Conservation (phyloP, 2,888 invertebrate species). For the Cheiracanthium punctorium region DNA sequence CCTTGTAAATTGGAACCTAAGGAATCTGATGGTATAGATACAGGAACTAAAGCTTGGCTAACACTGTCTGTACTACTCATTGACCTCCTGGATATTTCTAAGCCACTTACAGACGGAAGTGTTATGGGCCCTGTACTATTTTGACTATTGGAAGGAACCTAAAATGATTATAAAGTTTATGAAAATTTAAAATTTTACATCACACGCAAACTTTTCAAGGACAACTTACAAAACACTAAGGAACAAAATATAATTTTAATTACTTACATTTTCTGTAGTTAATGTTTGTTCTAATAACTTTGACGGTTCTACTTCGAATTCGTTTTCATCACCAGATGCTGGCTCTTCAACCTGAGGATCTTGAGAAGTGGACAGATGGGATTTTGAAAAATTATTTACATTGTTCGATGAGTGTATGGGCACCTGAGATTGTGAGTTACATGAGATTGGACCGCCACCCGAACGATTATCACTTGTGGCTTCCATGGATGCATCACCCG, state of each 20-base stretch:
- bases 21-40: slow-evolving; percentile 56
- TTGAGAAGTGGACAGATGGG: slow-evolving; percentile 46
- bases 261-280: slow-evolving; percentile 71
- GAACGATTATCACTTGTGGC: slow-evolving; percentile 64
- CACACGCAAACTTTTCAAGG: background rate
- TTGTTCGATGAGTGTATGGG: slow-evolving; percentile 62
- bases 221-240: background rate
- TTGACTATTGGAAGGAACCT: slow-evolving; percentile 69
- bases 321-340: slow-evolving; percentile 67
- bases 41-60: slow-evolving; percentile 70
- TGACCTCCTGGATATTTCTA: slow-evolving; percentile 63
- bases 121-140: slow-evolving; percentile 58
- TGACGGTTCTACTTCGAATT: slow-evolving; percentile 69
- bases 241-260: background rate
- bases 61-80: slow-evolving; percentile 62
- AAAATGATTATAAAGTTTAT: background rate
- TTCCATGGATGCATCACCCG: slow-evolving; percentile 65
- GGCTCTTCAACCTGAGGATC: slow-evolving; percentile 62
- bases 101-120: slow-evolving; percentile 67
- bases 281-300: slow-evolving; percentile 70
- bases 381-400: slow-evolving; percentile 60
- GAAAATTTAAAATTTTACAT: background rate
- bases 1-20: slow-evolving; percentile 65
- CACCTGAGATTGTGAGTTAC: slow-evolving; percentile 69
- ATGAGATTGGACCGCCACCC: slow-evolving; percentile 54